Evolutionary conservation across 2,797 vertebrate species (phyloP), one percentile per base, ranked within the genome.

Genomic region (Xenentodon cancila): DNA sequence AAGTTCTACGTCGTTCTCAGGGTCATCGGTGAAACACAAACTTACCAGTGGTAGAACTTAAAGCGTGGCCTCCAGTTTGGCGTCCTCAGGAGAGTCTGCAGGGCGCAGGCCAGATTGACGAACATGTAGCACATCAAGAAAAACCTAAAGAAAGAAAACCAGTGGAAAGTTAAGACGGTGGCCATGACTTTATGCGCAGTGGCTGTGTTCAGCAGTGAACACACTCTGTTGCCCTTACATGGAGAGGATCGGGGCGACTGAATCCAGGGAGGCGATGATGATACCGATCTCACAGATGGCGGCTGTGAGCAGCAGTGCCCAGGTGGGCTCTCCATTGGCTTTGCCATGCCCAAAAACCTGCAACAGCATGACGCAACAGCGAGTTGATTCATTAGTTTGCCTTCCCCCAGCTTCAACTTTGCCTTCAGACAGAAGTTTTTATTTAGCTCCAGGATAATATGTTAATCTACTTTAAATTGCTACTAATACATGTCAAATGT

Each of bases 51-150:
- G 88, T 98, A 99, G 86, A 97, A 99, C 66, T 96, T 97, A 73
- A 99, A 99, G 53, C 98, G 96, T 0, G 98, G 98, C 44, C 97
- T 96, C 98, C 98, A 99, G 90, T 99, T 99, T 27, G 98, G 98
- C 0, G 98, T 99, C 84, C 97, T 93, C 80, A 99, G 93, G 79
- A 99, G 88, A 0, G 98, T 99, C 91, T 99, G 98, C 54, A 99
- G 94, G 0, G 98, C 98, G 16, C 98, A 99, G 1, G 98, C 98
- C 69, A 99, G 90, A 84, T 99, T 99, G 68, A 99, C 98, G 5
- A 99, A 99, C 97, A 99, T 97, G 92, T 99, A 99, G 89, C 98
- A 99, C 98, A 99, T 99, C 85, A 99, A 90, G 91, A 99, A 99
- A 85, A 99, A 99, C 98, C 98, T 99, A 77, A 25, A 66, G 53